Percentiles rank a stretch among this genome's conserved stretches.
Conservation (phyloP, 2,113 vertebrate species). For the Meleagris gallopavo region DNA sequence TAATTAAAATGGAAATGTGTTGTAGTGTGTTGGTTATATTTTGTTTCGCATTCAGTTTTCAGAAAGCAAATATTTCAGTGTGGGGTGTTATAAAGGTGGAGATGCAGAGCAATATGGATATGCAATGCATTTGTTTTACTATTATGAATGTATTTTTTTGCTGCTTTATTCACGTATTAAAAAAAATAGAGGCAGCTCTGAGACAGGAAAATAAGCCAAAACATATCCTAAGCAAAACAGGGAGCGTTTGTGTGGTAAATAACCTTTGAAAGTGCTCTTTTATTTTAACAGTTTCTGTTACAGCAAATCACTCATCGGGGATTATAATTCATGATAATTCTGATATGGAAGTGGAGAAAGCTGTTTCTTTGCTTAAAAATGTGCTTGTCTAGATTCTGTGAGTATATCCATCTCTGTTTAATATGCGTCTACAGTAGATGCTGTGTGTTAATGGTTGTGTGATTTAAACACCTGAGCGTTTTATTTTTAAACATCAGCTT, state of each 20-base stretch:
- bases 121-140: background rate
- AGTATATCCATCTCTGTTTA: background rate
- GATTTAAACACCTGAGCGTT: background rate
- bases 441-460: background rate
- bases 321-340: conserved; percentile 33
- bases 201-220: background rate
- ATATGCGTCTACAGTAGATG: background rate
- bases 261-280: conserved; percentile 23
- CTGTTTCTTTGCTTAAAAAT: background rate
- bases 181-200: background rate
- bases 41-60: background rate
- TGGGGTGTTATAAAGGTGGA: background rate
- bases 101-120: background rate
- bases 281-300: conserved; percentile 39
- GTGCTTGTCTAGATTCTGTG: background rate
- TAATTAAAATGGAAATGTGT: background rate
- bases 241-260: conserved; percentile 20
- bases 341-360: background rate
- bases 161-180: background rate
- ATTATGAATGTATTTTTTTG: background rate
- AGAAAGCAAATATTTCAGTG: background rate
- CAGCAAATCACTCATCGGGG: background rate
- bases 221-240: background rate
- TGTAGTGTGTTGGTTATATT: background rate
- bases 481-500: background rate